A percentile compares a stretch with the other conserved stretches of the same genome.
These are phyloP conservation scores for Emydura subglobosa DNA, from an alignment of 2,113 vertebrate species.

Conservation along the genomic window DNA sequence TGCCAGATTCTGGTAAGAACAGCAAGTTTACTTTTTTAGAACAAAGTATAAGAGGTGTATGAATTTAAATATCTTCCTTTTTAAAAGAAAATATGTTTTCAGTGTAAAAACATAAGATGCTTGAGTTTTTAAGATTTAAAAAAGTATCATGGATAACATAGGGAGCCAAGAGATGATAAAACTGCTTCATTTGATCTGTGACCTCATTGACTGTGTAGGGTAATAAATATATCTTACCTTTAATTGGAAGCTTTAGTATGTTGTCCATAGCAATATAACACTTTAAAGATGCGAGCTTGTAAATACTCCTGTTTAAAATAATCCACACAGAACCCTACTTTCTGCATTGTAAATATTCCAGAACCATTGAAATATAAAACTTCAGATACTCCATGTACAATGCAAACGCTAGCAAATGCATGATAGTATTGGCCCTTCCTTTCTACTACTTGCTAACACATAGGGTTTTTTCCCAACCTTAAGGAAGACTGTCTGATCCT, in stretches of 20 bases:
- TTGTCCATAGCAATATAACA: background rate
- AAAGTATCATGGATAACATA: background rate
- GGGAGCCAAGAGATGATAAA: background rate
- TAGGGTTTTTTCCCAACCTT: background rate
- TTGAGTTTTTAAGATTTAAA: background rate
- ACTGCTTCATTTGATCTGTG: background rate
- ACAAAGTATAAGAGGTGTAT: background rate
- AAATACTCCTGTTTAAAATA: background rate
- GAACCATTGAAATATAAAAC: background rate
- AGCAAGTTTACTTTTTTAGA: background rate
- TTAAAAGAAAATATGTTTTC: background rate
- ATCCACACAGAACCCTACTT: background rate
- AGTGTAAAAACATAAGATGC: background rate
- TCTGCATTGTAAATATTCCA: background rate
- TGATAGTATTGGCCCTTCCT: no score
- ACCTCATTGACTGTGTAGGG: background rate
- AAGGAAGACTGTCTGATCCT: no score
- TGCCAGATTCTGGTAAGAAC: slow-evolving; percentile 94
- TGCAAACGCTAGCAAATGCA: no score
- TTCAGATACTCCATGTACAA: background rate
- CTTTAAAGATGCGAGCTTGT: background rate
- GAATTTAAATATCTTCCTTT: background rate
- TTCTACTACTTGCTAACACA: background rate
- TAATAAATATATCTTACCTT: background rate
- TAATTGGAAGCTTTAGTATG: background rate